phyloP scores from a whole-genome alignment of 35 echinoderm and acorn worm species.

The Ptychodera flava region DNA sequence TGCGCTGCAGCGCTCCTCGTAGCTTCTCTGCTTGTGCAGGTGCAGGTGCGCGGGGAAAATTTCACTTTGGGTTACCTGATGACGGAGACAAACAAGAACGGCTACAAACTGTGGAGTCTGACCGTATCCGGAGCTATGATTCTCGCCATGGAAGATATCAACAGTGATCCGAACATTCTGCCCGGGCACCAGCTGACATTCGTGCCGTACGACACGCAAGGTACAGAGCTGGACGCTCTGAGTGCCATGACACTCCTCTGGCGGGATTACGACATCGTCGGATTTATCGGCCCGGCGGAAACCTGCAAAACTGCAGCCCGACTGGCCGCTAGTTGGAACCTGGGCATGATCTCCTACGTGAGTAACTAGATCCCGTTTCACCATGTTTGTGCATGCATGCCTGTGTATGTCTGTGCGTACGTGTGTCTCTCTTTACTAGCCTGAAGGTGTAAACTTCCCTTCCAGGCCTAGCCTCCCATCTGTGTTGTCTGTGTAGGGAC shows the following conservation, averaged over 20 bases:
- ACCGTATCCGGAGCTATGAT: slow-evolving; percentile 53
- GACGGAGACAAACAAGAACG: not conserved
- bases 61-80: not conserved
- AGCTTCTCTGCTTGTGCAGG: no score
- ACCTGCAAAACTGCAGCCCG: slow-evolving; percentile 74
- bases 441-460: no score
- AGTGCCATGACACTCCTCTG: slow-evolving; percentile 48
- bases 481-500: no score
- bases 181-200: slow-evolving; percentile 32
- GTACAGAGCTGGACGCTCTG: slow-evolving; percentile 42
- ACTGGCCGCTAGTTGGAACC: slow-evolving; percentile 69
- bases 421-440: not conserved
- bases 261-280: slow-evolving; percentile 62
- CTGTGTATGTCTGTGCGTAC: not conserved
- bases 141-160: slow-evolving; percentile 50
- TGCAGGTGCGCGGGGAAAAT: not conserved
- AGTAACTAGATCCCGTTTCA: slow-evolving; percentile 27
- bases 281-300: slow-evolving; percentile 66
- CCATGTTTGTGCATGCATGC: not conserved
- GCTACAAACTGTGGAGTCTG: not conserved
- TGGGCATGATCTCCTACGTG: slow-evolving; percentile 89
- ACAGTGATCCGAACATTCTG: slow-evolving; percentile 42
- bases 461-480: no score
- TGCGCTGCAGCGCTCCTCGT: no score
- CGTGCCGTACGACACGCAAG: slow-evolving; percentile 27